Conservation (phyloP, 2,113 vertebrate species). For the Globicephala melas region DNA sequence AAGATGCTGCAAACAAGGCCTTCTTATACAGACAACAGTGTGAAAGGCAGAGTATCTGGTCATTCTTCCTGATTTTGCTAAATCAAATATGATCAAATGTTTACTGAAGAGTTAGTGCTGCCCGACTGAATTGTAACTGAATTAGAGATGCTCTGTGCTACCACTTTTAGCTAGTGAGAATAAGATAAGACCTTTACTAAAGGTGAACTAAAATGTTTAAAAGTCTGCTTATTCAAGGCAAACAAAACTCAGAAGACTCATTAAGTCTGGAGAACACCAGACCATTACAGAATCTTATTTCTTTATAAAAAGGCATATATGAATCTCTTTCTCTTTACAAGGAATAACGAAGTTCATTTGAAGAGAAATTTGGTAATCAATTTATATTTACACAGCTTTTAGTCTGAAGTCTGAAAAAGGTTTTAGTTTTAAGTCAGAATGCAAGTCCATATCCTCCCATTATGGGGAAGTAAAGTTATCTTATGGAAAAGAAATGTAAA, state of each 20-base stretch:
- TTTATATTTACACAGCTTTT: not conserved
- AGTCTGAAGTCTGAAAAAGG: not conserved
- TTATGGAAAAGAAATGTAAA: not conserved
- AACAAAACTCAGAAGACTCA: not conserved
- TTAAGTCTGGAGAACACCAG: not conserved
- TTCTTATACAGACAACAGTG: not conserved
- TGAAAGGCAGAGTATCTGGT: not conserved
- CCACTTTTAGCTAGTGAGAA: not conserved
- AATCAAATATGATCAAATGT: not conserved
- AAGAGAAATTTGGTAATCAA: constrained; percentile 30
- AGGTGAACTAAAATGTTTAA: not conserved
- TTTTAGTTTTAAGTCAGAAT: constrained; percentile 11
- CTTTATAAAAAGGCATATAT: constrained; percentile 34
- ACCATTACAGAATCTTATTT: not conserved
- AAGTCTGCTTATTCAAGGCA: constrained; percentile 22
- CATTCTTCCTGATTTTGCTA: constrained; percentile 25
- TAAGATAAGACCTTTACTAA: not conserved
- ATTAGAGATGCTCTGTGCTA: not conserved
- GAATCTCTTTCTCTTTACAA: constrained; percentile 14
- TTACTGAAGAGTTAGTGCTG: not conserved
- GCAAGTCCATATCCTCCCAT: not conserved
- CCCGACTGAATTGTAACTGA: not conserved
- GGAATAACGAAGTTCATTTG: not conserved
- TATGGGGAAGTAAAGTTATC: not conserved
- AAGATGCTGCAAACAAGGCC: not conserved